These are phyloP conservation scores for Andrena fulva DNA, from an alignment of 2,888 invertebrate species.

Conservation along the genomic window DNA sequence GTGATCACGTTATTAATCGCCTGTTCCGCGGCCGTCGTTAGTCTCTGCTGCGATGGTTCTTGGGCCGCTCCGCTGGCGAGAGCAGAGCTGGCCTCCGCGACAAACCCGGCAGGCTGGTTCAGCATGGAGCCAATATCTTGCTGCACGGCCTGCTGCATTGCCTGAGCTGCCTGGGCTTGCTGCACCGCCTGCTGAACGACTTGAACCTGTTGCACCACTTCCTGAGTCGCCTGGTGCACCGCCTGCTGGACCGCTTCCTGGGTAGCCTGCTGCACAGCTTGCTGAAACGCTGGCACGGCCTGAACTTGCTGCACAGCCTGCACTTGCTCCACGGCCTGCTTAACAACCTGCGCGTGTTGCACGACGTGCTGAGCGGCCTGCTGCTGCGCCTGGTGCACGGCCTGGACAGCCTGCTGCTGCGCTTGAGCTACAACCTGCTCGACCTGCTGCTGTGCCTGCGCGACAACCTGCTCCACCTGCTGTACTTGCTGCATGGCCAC, in stretches of 20 bases:
- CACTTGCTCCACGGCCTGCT: constrained; percentile 83
- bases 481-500: constrained; percentile 81
- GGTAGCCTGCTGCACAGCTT: constrained; percentile 81
- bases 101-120: constrained; percentile 82
- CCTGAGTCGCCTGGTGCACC: constrained; percentile 82
- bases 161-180: constrained; percentile 83
- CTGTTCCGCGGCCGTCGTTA: constrained; percentile 82
- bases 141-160: constrained; percentile 83
- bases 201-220: constrained; percentile 81
- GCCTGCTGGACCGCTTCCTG: constrained; percentile 82
- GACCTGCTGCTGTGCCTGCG: constrained; percentile 83
- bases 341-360: constrained; percentile 83
- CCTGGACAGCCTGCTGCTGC: constrained; percentile 83
- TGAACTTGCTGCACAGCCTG: constrained; percentile 83
- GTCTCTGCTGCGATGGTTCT: constrained; percentile 81
- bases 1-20: constrained; percentile 83
- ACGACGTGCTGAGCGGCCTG: constrained; percentile 83
- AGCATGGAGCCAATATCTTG: constrained; percentile 83
- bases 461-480: constrained; percentile 83
- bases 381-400: constrained; percentile 83
- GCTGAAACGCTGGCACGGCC: constrained; percentile 80
- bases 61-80: constrained; percentile 82
- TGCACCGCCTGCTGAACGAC: constrained; percentile 83
- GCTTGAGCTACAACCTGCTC: constrained; percentile 83
- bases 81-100: constrained; percentile 82